Evolutionary conservation across 2,113 vertebrate genomes (phyloP), one percentile per base, ranked within the genome.

Genomic region (Electrona antarctica): DNA sequence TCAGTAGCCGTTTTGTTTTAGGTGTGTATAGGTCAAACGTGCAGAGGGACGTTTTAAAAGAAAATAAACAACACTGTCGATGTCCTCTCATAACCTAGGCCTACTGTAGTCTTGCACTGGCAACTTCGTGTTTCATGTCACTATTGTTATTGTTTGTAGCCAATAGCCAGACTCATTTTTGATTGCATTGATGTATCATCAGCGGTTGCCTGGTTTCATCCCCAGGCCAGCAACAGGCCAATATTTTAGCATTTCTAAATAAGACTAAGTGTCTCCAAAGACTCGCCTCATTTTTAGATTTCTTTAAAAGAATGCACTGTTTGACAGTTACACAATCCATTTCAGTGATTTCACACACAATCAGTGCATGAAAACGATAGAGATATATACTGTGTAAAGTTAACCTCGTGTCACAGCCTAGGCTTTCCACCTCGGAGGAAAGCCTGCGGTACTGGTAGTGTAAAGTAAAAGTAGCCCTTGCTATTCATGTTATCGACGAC

Each of bases 381-480:
- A 86, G 21, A 21, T 21, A 21, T 21, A 21, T 21, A 21, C n/a
- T 69, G 86, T 73, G 78, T 77, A 77, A 91, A 21, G 21, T 21
- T 21, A 21, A 21, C 21, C 21, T 21, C 21, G 21, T 1, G 21
- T 21, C 21, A 21, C 21, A 21, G 21, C 21, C 21, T 21, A 21
- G 21, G 21, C 21, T 21, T 21, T 21, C 21, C 21, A 1, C 21
- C 21, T 21, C 21, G 21, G 21, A 21, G 21, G 21, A 21, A 21
- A 21, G 21, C 21, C 21, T 21, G n/a, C n/a, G 21, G 21, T 21
- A 21, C 21, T 21, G 21, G 21, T 2, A 21, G 21, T 21, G 21
- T 21, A 21, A 21, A 21, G 21, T 21, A 21, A 90, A 91, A 91
- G 86, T 88, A 90, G 90, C 81, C 76, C 89, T 88, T 70, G 76